These are phyloP conservation scores for Cranoglanis bouderius DNA, from an alignment of 2,113 vertebrate species.

Conservation along the genomic window DNA sequence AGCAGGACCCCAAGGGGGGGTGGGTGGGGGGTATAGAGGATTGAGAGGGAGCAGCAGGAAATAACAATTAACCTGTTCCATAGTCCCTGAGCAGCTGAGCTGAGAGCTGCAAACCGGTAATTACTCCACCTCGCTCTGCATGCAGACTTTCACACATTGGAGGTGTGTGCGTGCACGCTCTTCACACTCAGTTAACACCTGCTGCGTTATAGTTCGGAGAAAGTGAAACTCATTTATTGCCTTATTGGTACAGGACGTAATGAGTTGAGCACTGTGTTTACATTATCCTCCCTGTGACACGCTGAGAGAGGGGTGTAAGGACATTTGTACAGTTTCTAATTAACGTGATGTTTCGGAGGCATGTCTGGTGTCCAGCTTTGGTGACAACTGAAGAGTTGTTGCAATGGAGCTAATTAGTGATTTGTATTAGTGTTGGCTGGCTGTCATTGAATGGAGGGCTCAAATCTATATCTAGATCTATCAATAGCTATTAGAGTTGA, in stretches of 20 bases:
- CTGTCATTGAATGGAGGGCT: not conserved
- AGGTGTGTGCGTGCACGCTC: not conserved
- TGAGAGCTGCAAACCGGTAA: constrained; percentile 26
- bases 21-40: not conserved
- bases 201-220: not conserved
- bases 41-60: constrained; percentile 36
- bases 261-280: not conserved
- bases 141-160: not conserved
- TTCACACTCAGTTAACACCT: constrained; percentile 15
- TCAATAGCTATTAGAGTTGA: not conserved
- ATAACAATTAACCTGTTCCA: constrained; percentile 53
- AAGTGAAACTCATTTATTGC: not conserved
- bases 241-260: not conserved
- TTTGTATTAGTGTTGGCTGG: not conserved
- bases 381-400: not conserved
- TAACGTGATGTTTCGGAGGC: not conserved
- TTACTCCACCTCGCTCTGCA: not conserved
- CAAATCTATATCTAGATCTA: not conserved
- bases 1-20: not conserved
- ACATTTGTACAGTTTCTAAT: not conserved
- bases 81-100: constrained; percentile 43
- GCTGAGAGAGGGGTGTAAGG: not conserved
- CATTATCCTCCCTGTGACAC: not conserved
- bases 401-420: not conserved
- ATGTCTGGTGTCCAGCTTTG: not conserved